These are phyloP conservation scores for Octodonta nipae DNA, from an alignment of 2,888 invertebrate species.

Conservation along the genomic window DNA sequence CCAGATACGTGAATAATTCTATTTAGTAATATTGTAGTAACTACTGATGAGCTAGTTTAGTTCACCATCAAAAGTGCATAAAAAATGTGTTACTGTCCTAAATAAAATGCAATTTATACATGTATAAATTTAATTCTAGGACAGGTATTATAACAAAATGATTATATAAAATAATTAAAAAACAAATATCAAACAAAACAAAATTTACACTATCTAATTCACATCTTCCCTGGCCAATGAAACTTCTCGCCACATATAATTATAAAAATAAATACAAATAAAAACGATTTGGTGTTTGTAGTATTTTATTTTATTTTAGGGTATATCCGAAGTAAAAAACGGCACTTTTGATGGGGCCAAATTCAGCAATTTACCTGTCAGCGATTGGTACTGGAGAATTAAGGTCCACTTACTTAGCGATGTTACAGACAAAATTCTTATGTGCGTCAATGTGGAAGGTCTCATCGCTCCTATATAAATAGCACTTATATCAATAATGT, in stretches of 20 bases:
- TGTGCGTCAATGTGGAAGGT: background rate
- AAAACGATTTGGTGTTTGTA: background rate
- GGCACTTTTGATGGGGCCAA: background rate
- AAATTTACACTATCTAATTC: too few relatives aligned
- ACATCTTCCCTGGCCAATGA: background rate
- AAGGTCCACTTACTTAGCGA: background rate
- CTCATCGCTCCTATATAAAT: background rate
- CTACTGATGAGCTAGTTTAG: too few relatives aligned
- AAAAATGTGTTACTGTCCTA: too few relatives aligned
- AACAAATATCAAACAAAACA: too few relatives aligned
- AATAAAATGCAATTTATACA: too few relatives aligned
- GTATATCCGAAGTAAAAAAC: background rate
- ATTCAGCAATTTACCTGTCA: background rate
- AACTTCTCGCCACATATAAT: background rate
- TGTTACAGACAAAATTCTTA: background rate
- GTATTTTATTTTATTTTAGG: conserved; percentile 1
- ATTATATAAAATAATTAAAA: too few relatives aligned
- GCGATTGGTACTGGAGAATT: background rate
- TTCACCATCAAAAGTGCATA: too few relatives aligned
- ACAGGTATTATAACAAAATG: too few relatives aligned
- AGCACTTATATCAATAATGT: too few relatives aligned
- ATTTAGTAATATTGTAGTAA: too few relatives aligned
- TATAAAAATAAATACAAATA: background rate
- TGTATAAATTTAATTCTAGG: too few relatives aligned
- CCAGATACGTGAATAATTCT: too few relatives aligned